Conservation (phyloP, 2,113 vertebrate species). For the Cheirogaleus medius region DNA sequence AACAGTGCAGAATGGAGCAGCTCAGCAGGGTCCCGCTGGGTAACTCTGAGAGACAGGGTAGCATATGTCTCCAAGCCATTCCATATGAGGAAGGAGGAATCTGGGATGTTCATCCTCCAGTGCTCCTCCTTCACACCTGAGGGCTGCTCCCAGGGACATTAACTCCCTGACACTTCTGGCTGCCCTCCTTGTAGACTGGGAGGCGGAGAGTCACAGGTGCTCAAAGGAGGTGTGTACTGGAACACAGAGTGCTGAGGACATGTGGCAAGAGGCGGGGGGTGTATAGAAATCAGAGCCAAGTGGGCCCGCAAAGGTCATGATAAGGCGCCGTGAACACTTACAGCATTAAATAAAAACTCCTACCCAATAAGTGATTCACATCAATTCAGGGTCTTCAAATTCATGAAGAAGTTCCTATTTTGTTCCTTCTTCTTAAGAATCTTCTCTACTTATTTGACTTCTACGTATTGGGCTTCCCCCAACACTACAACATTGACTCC, state of each 20-base stretch:
- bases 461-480: background rate
- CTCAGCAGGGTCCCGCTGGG: background rate
- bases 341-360: background rate
- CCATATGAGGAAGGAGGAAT: background rate
- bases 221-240: background rate
- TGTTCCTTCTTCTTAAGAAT: background rate
- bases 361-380: background rate
- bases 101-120: background rate
- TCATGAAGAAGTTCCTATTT: background rate
- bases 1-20: fast-evolving
- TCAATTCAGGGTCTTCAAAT: background rate
- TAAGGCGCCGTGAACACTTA: background rate
- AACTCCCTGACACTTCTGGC: background rate
- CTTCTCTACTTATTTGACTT: background rate
- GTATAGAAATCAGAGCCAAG: background rate
- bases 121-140: background rate
- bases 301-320: background rate
- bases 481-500: background rate
- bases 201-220: background rate
- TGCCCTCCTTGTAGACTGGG: background rate
- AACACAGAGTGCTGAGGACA: background rate
- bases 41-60: background rate
- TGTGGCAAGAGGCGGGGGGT: background rate
- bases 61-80: background rate
- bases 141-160: background rate